Evolutionary conservation across 2,888 invertebrate species (phyloP), one percentile per base, ranked within the genome.

Genomic region (Phaonia tiefii): DNA sequence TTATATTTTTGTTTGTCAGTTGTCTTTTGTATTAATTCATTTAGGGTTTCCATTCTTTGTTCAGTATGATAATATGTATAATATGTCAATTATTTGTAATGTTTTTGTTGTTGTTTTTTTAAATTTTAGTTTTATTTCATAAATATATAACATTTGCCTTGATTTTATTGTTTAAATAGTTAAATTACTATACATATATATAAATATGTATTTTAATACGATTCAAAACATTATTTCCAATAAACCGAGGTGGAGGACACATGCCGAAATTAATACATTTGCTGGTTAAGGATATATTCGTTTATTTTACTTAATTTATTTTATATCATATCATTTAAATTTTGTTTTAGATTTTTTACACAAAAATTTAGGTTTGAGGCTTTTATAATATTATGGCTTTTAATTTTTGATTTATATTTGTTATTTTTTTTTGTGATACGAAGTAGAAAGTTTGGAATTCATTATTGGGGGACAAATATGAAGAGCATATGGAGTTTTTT

Each of bases 61-160:
- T n/a, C 79, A 78, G 82, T 80, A 85, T 83, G 83, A 31, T 84
- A 82, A 83, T 83, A 80, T 69, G 56, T 84, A 81, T 77, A 75
- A 46, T 84, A 71, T 80, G 44, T 75, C 65, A 80, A 76, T 75
- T 15, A 54, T 63, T 70, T 75, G 79, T 73, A 75, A 73, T 75
- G 46, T 81, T 77, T 74, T 70, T 49, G 66, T 74, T 58, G 60
- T 63, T 31, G 31, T 74, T 56, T 67, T 42, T 65, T 73, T n/a
- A n/a, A n/a, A n/a, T n/a, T n/a, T n/a, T 37, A 49, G 15, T 8
- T 78, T 81, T 73, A 75, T 77, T 71, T 77, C 75, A 69, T 84
- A 75, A 82, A 83, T 84, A 79, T 86, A 84, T 87, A 86, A 85
- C 85, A 87, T 85, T 84, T 86, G 84, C 80, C n/a, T n/a, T n/a